phyloP scores from a whole-genome alignment of 2,888 invertebrate species.

The Athalia cordata region DNA sequence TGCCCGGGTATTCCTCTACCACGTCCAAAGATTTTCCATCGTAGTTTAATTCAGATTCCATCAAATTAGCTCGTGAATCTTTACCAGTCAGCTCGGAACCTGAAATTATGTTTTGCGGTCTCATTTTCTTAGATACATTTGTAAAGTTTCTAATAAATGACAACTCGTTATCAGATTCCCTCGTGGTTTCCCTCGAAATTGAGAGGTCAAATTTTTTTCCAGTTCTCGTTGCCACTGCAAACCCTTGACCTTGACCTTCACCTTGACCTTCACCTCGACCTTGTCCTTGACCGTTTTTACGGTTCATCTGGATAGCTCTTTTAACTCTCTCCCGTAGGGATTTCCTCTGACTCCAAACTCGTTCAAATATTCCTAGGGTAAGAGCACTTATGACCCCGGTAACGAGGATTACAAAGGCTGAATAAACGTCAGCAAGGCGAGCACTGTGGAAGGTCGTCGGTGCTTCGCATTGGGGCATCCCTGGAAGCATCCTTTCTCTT shows the following conservation, averaged over 20 bases:
- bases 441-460: conserved; percentile 78
- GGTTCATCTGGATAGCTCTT: conserved; percentile 13
- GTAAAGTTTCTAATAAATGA: background rate
- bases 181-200: background rate
- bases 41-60: no score
- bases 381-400: conserved; percentile 72
- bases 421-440: conserved; percentile 77
- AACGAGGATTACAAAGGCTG: conserved; percentile 75
- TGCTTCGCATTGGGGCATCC: conserved; percentile 76
- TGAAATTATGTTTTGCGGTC: background rate
- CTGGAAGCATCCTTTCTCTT: conserved; percentile 69
- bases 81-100: no score
- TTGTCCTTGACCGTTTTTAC: conserved; percentile 11
- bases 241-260: background rate
- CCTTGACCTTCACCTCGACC: background rate
- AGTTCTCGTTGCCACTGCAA: background rate
- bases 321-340: conserved; percentile 53
- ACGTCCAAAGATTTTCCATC: no score
- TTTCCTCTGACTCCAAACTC: conserved; percentile 64
- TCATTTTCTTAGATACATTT: background rate
- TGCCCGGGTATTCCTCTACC: no score
- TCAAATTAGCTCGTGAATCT: no score
- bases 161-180: conserved; percentile 19
- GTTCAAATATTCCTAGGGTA: conserved; percentile 63
- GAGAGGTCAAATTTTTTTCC: conserved; percentile 9